Conservation (phyloP, 2,113 vertebrate genomes). For the Syngnathus floridae region DNA sequence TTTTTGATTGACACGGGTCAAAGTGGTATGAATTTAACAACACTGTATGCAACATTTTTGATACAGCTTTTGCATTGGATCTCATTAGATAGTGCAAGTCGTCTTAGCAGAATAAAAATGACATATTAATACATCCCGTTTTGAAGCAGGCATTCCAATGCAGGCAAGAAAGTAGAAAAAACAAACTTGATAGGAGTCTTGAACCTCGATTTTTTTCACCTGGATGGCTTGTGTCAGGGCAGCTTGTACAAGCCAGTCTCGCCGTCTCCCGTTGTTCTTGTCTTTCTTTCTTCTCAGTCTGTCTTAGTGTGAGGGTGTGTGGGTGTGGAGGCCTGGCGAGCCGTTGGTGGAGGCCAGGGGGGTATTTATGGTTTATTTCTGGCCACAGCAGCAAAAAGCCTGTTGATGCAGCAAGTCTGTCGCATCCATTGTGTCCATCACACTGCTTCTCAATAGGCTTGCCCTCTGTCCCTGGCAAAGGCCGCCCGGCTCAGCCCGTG, state of each 20-base stretch:
- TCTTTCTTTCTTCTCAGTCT: slow-evolving; percentile 35
- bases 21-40: background rate
- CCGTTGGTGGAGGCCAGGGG: slow-evolving; percentile 50
- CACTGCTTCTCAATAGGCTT: slow-evolving; percentile 75
- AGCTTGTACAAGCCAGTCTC: slow-evolving; percentile 45
- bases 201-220: slow-evolving; percentile 38
- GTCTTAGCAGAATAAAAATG: background rate
- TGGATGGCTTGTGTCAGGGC: slow-evolving; percentile 58
- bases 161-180: slow-evolving; percentile 5
- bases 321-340: slow-evolving; percentile 59
- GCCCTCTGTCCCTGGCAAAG: slow-evolving; percentile 67
- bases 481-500: slow-evolving; percentile 43
- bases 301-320: slow-evolving; percentile 48
- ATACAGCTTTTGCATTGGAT: background rate
- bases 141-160: slow-evolving; percentile 1
- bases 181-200: slow-evolving; percentile 3
- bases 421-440: slow-evolving; percentile 73
- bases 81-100: background rate
- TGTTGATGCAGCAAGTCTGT: slow-evolving; percentile 87
- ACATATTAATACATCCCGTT: slow-evolving; percentile 1
- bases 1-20: background rate
- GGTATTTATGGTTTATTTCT: slow-evolving; percentile 83
- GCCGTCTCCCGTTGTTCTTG: slow-evolving; percentile 41
- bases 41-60: background rate
- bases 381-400: slow-evolving; percentile 81